These are phyloP conservation scores for Synanthedon myopaeformis DNA, from an alignment of 2,888 invertebrate genomes.

Conservation along the genomic window DNA sequence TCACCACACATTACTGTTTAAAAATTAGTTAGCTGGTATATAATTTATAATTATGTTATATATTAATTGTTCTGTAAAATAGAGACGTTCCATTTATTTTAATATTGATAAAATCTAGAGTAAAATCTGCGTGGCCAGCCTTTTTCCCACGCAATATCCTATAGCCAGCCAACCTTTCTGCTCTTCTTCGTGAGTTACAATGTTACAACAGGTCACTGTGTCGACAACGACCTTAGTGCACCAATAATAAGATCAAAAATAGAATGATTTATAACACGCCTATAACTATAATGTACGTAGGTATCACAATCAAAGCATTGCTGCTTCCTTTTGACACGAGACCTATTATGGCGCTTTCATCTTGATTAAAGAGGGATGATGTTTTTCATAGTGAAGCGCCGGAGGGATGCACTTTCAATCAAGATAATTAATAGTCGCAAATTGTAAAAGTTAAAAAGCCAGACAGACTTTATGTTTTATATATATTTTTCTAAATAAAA, in stretches of 20 bases:
- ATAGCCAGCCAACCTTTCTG: not conserved
- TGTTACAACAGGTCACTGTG: no score
- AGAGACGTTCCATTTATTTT: not conserved
- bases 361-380: constrained; percentile 27
- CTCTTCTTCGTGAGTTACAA: not conserved
- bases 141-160: not conserved
- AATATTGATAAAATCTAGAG: not conserved
- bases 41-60: no score
- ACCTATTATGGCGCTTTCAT: constrained; percentile 23
- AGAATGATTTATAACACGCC: no score
- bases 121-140: constrained; percentile 4
- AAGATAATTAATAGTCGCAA: not conserved
- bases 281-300: constrained; percentile 2
- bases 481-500: no score
- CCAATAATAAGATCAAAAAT: no score
- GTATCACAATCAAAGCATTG: constrained; percentile 13
- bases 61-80: no score
- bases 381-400: not conserved
- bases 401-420: not conserved
- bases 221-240: no score
- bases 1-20: no score
- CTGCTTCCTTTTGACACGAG: constrained; percentile 9
- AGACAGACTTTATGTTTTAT: no score
- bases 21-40: no score
- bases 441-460: no score